Conservation (phyloP, 2,888 invertebrate species). For the Notodonta ziczac region DNA sequence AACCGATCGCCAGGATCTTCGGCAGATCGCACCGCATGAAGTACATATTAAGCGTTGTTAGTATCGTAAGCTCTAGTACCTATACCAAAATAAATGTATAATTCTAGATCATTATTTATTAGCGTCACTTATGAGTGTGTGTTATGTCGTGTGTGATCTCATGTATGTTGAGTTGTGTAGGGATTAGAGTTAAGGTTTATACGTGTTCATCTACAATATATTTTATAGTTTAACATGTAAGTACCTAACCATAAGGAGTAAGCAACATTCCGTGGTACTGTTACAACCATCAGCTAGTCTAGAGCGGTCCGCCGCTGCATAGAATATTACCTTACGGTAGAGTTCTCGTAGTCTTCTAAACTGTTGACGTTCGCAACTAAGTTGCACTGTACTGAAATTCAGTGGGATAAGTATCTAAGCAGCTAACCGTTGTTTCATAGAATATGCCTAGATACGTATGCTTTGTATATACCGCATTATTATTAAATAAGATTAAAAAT, state of each 20-base stretch:
- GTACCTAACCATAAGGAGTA: constrained; percentile 55
- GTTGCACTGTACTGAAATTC: constrained; percentile 63
- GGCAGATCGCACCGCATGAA: constrained; percentile 58
- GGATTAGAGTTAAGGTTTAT: constrained; percentile 55
- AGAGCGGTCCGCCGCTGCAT: constrained; percentile 64
- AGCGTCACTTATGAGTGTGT: constrained; percentile 66
- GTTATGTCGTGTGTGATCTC: constrained; percentile 78
- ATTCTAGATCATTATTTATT: constrained; percentile 82
- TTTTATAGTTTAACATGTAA: constrained; percentile 55
- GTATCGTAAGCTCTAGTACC: constrained; percentile 73
- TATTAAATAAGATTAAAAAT: constrained; percentile 48
- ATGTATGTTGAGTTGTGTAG: constrained; percentile 64
- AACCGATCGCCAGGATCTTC: constrained; percentile 58
- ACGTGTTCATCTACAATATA: constrained; percentile 66
- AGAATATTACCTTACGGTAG: constrained; percentile 49
- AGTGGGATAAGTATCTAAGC: constrained; percentile 48
- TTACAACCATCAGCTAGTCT: constrained; percentile 77
- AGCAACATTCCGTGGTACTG: constrained; percentile 73
- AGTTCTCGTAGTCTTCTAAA: constrained; percentile 49
- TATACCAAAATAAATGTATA: constrained; percentile 78
- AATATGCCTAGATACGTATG: constrained; percentile 48
- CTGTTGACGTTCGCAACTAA: constrained; percentile 60
- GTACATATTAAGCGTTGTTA: constrained; percentile 52
- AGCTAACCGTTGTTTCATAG: constrained; percentile 51
- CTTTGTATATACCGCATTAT: constrained; percentile 67